Base-by-base conservation (phyloP, 2,113 vertebrate species). In the Furnarius figulus region DNA sequence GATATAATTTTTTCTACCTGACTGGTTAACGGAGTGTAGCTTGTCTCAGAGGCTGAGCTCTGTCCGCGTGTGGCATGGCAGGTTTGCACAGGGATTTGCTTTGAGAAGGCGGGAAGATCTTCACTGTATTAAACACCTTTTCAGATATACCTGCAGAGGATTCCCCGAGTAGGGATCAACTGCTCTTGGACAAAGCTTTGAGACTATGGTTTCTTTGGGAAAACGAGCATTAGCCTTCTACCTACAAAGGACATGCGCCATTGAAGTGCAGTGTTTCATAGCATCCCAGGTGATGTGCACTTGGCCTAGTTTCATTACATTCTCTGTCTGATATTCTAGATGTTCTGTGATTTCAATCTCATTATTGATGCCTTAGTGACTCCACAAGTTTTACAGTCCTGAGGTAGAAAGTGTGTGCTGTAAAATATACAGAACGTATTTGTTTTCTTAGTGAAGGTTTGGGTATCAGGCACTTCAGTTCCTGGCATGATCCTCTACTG, bases 211-310 rank as follows among this genome's bases (percentile, higher is more conserved):
- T 58, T 52, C 52, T 59, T 67, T 21, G 37, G 37, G 44, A 24
- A 70, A 77, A 28, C 1, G 2, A 8, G 28, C 17, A 1, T 53
- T 70, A 28, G 28, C 11, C 0, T 10, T 50, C 6, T 5, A 31
- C 18, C 37, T 37, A 9, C 9, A 7, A 23, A 53, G 47, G n/a
- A 12, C 18, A 3, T 0, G 0, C 22, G 6, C 14, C 11, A 10
- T 25, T 70, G 37, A 44, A n/a, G 35, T 44, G 3, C 0, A 0
- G 40, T 12, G 11, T n/a, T 39, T 47, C 3, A 0, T 1, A 33
- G 30, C 27, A 13, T 42, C 33, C 59, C 47, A 24, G 53, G 33
- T 39, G 4, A 17, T 16, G 7, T 2, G 35, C 23, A 2, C 21
- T 46, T 42, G 21, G 20, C 59, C 19, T 40, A 2, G 35, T 72